Percentiles rank a stretch among this genome's conserved stretches.
Evolutionary conservation across 2,888 invertebrate species (phyloP).

Genomic region (Achlya flavicornis): DNA sequence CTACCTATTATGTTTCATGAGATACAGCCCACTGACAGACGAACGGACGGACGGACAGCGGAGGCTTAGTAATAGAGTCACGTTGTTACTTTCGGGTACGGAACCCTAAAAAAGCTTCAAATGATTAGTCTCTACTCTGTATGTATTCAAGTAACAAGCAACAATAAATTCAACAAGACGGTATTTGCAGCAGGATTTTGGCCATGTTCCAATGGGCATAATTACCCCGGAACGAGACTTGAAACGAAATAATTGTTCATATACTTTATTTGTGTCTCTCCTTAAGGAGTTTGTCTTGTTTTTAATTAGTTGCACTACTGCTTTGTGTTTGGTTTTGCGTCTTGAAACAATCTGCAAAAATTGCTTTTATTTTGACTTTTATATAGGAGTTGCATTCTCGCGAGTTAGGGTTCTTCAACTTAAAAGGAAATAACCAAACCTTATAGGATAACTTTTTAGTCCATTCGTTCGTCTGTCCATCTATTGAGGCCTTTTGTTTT

Average conservation of each 20-base stretch:
- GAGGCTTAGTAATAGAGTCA: no score
- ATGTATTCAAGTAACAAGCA: background rate
- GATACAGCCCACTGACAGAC: no score
- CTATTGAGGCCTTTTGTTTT: no score
- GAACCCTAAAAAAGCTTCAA: no score
- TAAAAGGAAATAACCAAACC: no score
- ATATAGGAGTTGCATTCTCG: no score
- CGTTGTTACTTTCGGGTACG: no score
- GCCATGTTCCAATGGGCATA: background rate
- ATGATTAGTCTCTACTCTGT: background rate
- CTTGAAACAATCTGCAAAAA: background rate
- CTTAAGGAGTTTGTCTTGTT: background rate
- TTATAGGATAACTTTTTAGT: no score
- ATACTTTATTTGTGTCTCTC: constrained; percentile 1
- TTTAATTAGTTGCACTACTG: background rate
- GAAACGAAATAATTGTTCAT: constrained; percentile 5
- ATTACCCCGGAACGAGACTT: constrained; percentile 6
- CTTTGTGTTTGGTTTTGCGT: background rate
- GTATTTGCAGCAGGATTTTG: background rate
- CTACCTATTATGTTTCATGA: no score
- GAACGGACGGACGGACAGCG: no score
- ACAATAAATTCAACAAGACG: background rate
- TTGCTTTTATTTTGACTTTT: background rate
- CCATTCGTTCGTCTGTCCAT: no score
- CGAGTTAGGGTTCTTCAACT: no score